phyloP scores from a whole-genome alignment of 2,113 vertebrate species.

The Oenanthe oenanthe region DNA sequence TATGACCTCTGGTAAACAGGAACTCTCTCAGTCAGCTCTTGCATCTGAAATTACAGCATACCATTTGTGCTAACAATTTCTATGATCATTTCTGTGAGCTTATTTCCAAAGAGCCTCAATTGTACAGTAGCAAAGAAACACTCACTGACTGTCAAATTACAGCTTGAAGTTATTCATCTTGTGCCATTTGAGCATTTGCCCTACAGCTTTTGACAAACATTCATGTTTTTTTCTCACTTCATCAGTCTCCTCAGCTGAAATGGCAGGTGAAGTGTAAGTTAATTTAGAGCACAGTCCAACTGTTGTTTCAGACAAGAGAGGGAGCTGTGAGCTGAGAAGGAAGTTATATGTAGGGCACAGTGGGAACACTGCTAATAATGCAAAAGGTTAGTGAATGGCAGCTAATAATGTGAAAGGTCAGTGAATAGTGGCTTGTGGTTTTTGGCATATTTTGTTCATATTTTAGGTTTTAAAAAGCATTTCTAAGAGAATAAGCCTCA shows the following conservation, averaged over 20 bases:
- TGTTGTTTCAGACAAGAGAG: slow-evolving; percentile 63
- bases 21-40: slow-evolving; percentile 16
- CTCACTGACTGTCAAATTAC: slow-evolving; percentile 51
- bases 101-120: slow-evolving; percentile 30
- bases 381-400: slow-evolving; percentile 47
- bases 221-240: slow-evolving; percentile 64
- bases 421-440: neutral
- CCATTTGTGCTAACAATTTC: slow-evolving; percentile 17
- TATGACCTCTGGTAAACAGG: slow-evolving; percentile 13
- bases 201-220: slow-evolving; percentile 66
- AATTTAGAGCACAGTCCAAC: slow-evolving; percentile 65
- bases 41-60: slow-evolving; percentile 55
- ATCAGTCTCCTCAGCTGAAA: slow-evolving; percentile 63
- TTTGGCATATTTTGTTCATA: neutral
- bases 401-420: slow-evolving; percentile 68
- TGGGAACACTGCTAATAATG: slow-evolving; percentile 54
- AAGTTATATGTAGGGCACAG: slow-evolving; percentile 53
- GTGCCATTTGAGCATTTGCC: slow-evolving; percentile 62
- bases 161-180: slow-evolving; percentile 55
- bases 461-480: neutral
- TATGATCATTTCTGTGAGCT: neutral
- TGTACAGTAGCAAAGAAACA: slow-evolving; percentile 35
- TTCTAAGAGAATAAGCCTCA: neutral
- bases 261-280: slow-evolving; percentile 71
- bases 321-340: slow-evolving; percentile 41